Conservation (phyloP, 2,797 vertebrate species). For the Numenius phaeopus region DNA sequence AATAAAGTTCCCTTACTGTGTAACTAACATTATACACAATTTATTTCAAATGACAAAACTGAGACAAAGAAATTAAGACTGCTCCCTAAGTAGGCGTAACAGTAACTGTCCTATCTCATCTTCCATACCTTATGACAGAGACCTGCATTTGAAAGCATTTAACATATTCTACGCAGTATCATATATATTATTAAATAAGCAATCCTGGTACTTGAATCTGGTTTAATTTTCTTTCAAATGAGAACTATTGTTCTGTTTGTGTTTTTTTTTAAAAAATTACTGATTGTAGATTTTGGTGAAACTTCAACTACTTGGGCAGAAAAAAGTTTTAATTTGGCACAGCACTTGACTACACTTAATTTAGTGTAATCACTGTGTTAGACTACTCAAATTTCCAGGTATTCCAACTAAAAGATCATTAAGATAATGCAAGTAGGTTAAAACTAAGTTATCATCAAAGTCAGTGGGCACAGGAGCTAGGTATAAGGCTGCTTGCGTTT, state of each 20-base stretch:
- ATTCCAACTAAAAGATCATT: not conserved
- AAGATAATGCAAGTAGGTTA: not conserved
- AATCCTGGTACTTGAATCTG: not conserved
- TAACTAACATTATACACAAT: not conserved
- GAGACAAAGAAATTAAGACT: not conserved
- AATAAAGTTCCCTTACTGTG: not conserved
- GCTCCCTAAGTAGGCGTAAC: not conserved
- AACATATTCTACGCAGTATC: not conserved
- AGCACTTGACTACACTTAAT: not conserved
- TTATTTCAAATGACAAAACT: not conserved
- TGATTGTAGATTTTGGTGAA: not conserved
- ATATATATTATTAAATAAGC: not conserved
- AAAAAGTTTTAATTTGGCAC: not conserved
- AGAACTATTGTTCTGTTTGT: not conserved
- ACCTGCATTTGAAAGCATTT: not conserved
- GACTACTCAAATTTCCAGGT: not conserved
- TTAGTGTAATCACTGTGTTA: not conserved
- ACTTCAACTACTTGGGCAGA: not conserved
- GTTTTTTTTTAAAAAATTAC: not conserved
- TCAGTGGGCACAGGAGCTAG: not conserved
- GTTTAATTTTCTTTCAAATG: not conserved
- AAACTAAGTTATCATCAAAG: not conserved
- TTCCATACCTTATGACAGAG: not conserved
- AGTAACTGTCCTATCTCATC: not conserved
- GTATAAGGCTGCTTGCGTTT: conserved; percentile 83